Conservation (phyloP, 2,888 invertebrate genomes). For the Epinotia bilunana region DNA sequence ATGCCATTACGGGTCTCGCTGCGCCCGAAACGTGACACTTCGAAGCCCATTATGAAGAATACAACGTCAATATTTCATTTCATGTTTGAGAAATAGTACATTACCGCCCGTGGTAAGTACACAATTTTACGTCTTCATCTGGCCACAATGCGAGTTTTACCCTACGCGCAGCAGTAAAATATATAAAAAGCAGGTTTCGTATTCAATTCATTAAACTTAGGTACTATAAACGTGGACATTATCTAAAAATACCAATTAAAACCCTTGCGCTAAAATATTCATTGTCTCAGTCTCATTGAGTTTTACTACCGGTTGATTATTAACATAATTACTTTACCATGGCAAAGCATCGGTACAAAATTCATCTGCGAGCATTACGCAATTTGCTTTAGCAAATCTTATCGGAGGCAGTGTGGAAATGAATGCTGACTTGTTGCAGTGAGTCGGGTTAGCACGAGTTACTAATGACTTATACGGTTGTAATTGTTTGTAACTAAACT, state of each 20-base stretch:
- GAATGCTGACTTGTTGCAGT: slow-evolving; percentile 17
- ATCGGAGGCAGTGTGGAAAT: slow-evolving; percentile 32
- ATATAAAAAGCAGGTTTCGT: background rate
- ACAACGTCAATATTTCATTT: too few species aligned
- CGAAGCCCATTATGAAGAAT: too few species aligned
- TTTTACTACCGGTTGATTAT: slow-evolving; percentile 6
- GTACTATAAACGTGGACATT: background rate
- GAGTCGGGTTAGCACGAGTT: background rate
- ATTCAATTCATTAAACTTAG: too few species aligned
- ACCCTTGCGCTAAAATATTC: background rate
- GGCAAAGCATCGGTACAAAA: background rate
- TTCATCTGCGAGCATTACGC: slow-evolving; percentile 7
- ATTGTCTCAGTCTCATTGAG: slow-evolving; percentile 5
- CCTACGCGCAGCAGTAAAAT: too few species aligned
- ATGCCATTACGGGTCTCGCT: too few species aligned
- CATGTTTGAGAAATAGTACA: too few species aligned
- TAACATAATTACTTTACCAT: slow-evolving; percentile 11
- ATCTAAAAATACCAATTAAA: background rate
- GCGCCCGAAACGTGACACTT: too few species aligned
- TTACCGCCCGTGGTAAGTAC: too few species aligned
- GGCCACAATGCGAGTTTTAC: too few species aligned
- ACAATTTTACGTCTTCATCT: too few species aligned
- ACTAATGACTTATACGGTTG: slow-evolving; percentile 7
- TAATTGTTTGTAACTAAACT: slow-evolving; percentile 2
- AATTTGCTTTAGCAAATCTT: slow-evolving; percentile 42